Percentiles rank a stretch among this genome's conserved stretches.
phyloP scores from a whole-genome alignment of 2,888 invertebrate genomes.

The Meandrusa payeni region DNA sequence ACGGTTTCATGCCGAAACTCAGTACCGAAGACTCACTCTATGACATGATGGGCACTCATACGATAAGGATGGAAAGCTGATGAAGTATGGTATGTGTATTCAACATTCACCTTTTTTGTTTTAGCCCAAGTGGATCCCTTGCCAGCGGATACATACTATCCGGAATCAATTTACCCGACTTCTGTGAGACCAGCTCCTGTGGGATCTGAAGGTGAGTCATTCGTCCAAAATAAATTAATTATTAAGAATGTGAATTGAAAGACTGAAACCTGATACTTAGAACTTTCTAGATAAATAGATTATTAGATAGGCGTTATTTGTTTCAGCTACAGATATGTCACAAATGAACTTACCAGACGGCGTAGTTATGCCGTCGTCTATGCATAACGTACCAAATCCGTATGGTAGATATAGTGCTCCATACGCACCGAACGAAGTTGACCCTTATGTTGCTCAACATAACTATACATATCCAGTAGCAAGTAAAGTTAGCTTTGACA shows the following conservation, averaged over 20 bases:
- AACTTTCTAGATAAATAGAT: no score
- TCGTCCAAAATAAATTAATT: no score
- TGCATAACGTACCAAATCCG: slow-evolving; percentile 44
- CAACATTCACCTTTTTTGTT: slow-evolving; percentile 29
- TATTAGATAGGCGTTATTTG: slow-evolving; percentile 24
- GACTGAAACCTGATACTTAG: no score
- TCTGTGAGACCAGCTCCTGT: slow-evolving; percentile 85
- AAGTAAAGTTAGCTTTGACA: slow-evolving; percentile 46
- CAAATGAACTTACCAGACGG: slow-evolving; percentile 67
- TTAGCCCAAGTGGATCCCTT: slow-evolving; percentile 51
- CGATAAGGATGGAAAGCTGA: no score
- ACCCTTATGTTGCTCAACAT: slow-evolving; percentile 43
- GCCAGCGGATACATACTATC: slow-evolving; percentile 58
- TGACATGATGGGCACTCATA: no score
- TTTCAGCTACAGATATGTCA: slow-evolving; percentile 60
- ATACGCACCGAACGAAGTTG: slow-evolving; percentile 47
- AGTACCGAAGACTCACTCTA: no score
- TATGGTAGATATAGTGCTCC: slow-evolving; percentile 50
- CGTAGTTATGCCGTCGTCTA: slow-evolving; percentile 46
- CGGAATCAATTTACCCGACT: slow-evolving; percentile 79
- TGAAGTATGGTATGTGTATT: no score
- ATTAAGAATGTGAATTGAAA: no score
- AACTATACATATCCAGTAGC: slow-evolving; percentile 48
- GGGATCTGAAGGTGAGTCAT: slow-evolving; percentile 83
- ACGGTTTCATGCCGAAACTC: no score